Conservation (phyloP, 2,113 vertebrate species). For the Vulpes lagopus region DNA sequence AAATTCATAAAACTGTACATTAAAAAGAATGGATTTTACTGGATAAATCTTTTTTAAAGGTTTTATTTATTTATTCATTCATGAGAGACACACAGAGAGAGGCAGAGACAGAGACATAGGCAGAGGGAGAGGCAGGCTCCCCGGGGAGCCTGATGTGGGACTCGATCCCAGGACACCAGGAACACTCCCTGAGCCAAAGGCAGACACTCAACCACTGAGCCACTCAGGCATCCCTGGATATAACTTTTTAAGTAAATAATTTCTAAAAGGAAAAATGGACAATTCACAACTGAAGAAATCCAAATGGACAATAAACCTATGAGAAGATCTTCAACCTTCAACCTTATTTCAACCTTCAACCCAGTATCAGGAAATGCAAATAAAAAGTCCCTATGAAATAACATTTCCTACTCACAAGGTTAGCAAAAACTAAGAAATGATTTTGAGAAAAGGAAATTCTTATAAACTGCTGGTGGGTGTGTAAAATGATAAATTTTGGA, state of each 20-base stretch:
- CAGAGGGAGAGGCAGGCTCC: too few relatives aligned
- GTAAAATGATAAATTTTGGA: conserved; percentile 21
- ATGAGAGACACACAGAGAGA: too few relatives aligned
- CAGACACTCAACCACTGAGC: too few relatives aligned
- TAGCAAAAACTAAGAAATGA: not conserved
- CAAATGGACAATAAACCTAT: not conserved
- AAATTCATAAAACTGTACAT: not conserved
- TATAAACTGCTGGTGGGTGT: not conserved
- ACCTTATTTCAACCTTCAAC: not conserved
- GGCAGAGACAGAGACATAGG: too few relatives aligned
- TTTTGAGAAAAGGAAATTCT: conserved; percentile 14
- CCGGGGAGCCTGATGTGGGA: too few relatives aligned
- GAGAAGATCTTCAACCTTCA: not conserved
- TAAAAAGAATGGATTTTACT: not conserved
- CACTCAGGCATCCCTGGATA: not conserved
- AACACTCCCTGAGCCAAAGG: too few relatives aligned
- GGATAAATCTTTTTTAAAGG: not conserved
- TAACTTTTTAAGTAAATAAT: not conserved
- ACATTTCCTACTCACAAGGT: not conserved
- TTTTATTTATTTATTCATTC: too few relatives aligned
- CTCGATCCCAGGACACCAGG: too few relatives aligned
- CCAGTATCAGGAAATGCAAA: not conserved
- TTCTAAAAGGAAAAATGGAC: not conserved
- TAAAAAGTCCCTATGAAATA: not conserved
- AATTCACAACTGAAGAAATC: not conserved